These are phyloP conservation scores for Zaprionus africanus DNA, from an alignment of 1,140 invertebrate genomes.

Conservation along the genomic window DNA sequence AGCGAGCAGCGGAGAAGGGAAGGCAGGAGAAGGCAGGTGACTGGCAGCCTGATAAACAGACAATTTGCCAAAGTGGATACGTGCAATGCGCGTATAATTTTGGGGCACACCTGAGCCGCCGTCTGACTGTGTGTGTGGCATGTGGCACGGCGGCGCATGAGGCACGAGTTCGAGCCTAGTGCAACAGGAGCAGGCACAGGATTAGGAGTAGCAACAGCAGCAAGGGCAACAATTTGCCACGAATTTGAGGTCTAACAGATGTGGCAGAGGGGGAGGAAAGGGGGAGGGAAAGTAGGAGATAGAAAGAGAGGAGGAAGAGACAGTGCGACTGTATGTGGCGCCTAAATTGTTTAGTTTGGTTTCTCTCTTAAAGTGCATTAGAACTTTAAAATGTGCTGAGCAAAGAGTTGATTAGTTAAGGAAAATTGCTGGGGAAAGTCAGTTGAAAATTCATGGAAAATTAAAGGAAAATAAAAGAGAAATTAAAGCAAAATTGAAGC, in stretches of 20 bases:
- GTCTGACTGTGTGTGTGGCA: conserved; percentile 5
- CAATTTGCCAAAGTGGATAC: conserved; percentile 81
- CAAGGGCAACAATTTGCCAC: conserved; percentile 21
- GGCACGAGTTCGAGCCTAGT: conserved; percentile 40
- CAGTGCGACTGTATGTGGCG: neutral
- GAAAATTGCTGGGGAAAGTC: no score
- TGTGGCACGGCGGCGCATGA: conserved; percentile 28
- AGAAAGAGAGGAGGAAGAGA: neutral
- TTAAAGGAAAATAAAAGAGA: no score
- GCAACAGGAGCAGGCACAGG: conserved; percentile 51
- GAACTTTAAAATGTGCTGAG: neutral
- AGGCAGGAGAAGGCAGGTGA: neutral
- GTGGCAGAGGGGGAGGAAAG: neutral
- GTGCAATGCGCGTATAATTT: conserved; percentile 77
- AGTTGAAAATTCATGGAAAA: no score
- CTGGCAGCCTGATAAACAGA: conserved; percentile 78
- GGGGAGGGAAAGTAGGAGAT: neutral
- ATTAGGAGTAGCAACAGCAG: conserved; percentile 47
- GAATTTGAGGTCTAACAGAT: conserved; percentile 2
- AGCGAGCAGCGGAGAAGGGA: conserved; percentile 23
- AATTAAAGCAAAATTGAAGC: no score
- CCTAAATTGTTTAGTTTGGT: neutral
- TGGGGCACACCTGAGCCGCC: conserved; percentile 64
- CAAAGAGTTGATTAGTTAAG: neutral
- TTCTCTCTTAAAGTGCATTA: neutral